Evolutionary conservation across 1,140 invertebrate genomes (phyloP).

Genomic region (Drosophila seguyi): DNA sequence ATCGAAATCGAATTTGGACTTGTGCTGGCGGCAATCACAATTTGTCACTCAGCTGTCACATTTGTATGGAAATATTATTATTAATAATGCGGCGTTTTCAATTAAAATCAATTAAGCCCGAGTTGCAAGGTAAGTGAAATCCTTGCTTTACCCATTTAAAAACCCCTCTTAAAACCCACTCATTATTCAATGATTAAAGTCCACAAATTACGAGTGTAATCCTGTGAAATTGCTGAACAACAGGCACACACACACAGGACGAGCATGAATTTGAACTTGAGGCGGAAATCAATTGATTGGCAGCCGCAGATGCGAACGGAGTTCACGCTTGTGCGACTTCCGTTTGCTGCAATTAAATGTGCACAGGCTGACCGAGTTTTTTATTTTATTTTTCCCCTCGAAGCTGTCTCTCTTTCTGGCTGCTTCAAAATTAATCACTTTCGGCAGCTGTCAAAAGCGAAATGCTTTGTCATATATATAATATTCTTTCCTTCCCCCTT

Average conservation of each 20-base stretch:
- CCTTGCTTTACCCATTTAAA: too few species aligned
- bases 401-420: slow-evolving; percentile 13
- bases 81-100: neutral
- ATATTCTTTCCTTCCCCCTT: slow-evolving; percentile 15
- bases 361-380: too few species aligned
- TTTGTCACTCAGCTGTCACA: slow-evolving; percentile 55
- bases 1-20: neutral
- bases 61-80: slow-evolving; percentile 58
- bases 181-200: neutral
- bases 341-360: slow-evolving; percentile 45
- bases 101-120: neutral
- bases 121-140: neutral
- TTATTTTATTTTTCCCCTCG: neutral
- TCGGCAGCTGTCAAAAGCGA: slow-evolving; percentile 67
- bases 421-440: slow-evolving; percentile 73
- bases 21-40: slow-evolving; percentile 3
- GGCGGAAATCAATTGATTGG: slow-evolving; percentile 48
- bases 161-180: neutral
- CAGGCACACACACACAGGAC: too few species aligned
- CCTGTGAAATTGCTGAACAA: neutral
- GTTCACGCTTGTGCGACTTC: slow-evolving; percentile 43
- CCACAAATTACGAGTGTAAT: neutral
- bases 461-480: slow-evolving; percentile 76
- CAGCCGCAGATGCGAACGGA: slow-evolving; percentile 28
- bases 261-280: slow-evolving; percentile 15